These are phyloP conservation scores for Molothrus aeneus DNA, from an alignment of 2,797 vertebrate genomes.

Conservation along the genomic window DNA sequence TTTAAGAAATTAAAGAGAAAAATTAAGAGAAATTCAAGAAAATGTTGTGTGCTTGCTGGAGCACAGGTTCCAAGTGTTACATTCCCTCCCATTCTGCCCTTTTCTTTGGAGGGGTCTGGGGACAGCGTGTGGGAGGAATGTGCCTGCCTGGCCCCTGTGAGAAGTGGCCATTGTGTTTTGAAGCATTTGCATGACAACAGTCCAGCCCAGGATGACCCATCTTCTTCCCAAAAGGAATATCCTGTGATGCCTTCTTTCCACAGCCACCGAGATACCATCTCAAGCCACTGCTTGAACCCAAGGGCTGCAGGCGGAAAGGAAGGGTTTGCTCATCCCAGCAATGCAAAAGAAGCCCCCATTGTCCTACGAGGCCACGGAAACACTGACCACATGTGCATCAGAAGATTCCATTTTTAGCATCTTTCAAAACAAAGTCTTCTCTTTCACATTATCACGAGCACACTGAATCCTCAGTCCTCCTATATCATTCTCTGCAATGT, in stretches of 20 bases:
- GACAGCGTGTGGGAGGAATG: background rate
- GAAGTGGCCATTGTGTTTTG: slow-evolving; percentile 51
- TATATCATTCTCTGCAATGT: slow-evolving; percentile 59
- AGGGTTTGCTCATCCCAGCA: slow-evolving; percentile 46
- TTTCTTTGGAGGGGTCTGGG: background rate
- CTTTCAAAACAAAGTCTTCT: slow-evolving; percentile 63
- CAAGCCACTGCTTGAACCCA: background rate
- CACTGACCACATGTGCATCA: slow-evolving; percentile 64
- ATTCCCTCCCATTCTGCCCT: background rate
- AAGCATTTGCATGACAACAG: slow-evolving; percentile 67
- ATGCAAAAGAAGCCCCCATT: slow-evolving; percentile 52
- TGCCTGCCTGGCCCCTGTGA: slow-evolving; percentile 15
- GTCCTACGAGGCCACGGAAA: slow-evolving; percentile 64
- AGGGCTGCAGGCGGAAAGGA: background rate
- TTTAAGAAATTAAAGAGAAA: background rate
- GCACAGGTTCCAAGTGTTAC: background rate
- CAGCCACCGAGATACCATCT: background rate
- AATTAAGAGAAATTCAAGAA: background rate
- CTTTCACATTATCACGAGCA: slow-evolving; percentile 58
- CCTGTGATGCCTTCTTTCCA: slow-evolving; percentile 60
- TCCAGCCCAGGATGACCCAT: slow-evolving; percentile 28
- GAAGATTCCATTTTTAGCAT: slow-evolving; percentile 69
- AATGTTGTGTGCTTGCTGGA: background rate
- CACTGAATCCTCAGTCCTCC: slow-evolving; percentile 59
- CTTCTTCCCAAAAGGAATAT: slow-evolving; percentile 52